These are phyloP conservation scores for Fragum sueziense DNA, from an alignment of 2,888 invertebrate genomes.

Conservation along the genomic window DNA sequence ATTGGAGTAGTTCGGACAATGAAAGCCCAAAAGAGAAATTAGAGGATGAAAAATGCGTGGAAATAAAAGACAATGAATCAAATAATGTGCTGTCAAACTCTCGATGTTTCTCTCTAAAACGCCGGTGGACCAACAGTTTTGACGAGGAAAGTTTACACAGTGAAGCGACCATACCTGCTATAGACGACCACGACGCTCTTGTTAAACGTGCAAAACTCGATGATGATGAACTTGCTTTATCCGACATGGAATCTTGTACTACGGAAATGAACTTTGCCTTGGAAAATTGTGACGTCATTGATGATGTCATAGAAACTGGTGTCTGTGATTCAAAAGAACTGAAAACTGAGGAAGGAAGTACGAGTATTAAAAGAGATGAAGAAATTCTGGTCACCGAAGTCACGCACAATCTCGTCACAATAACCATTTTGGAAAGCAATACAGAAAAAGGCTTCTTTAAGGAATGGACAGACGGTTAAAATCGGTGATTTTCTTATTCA, in stretches of 20 bases:
- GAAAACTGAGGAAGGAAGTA: not conserved
- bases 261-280: slow-evolving; percentile 1
- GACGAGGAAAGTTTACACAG: slow-evolving; percentile 33
- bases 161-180: slow-evolving; percentile 42
- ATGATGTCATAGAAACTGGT: not conserved
- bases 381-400: slow-evolving; percentile 74
- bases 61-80: not conserved
- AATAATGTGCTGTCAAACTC: not conserved
- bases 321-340: not conserved
- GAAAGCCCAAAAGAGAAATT: slow-evolving; percentile 34
- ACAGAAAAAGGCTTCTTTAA: slow-evolving; percentile 75
- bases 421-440: slow-evolving; percentile 74
- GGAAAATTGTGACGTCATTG: not conserved
- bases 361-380: slow-evolving; percentile 22
- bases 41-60: slow-evolving; percentile 2
- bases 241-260: slow-evolving; percentile 13
- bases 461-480: slow-evolving; percentile 19
- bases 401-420: slow-evolving; percentile 70
- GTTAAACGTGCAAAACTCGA: not conserved
- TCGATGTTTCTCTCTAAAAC: slow-evolving; percentile 19
- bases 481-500: not conserved
- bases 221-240: not conserved
- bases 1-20: slow-evolving; percentile 55
- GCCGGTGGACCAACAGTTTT: slow-evolving; percentile 21
- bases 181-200: slow-evolving; percentile 25